Base-by-base conservation (phyloP, 2,113 vertebrate genomes). In the Sinocyclocheilus rhinocerous region DNA sequence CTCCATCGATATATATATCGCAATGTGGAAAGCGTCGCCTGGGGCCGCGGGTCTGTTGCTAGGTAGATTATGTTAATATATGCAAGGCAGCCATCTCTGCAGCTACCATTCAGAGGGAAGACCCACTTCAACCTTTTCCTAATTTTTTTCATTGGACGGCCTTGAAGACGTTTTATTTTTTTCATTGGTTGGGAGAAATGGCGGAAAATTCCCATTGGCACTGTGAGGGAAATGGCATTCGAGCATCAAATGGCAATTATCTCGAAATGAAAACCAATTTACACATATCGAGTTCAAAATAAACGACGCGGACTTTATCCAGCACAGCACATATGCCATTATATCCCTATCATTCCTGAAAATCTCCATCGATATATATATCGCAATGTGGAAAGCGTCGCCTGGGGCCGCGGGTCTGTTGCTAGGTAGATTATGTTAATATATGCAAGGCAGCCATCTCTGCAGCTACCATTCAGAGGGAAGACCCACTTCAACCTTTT, bases 391-490 rank as follows among this genome's bases (percentile, higher is more conserved):
- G 95, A 95, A 95, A 96, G 94, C 90, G 88, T 77, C 80, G 13
- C 18, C 79, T 7, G 76, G 76, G 76, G 48, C 86, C 24, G 11
- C 22, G 7, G 0, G 2, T 50, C 42, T 88, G 96, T 97, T 96
- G 93, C 96, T 90, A 95, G 96, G 96, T 87, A 96, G 96, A 95
- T 95, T 97, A 97, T 96, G 96, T 84, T 96, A 97, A 97, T 96
- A 92, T 95, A 92, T 91, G 88, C 92, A 89, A 91, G 88, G 93
- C 94, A 81, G 91, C 95, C 95, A 92, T 95, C 94, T 95, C 95
- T 96, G 96, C 96, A 96, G 96, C 96, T 97, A 97, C 96, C 96
- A 96, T 97, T 97, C 95, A 94, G 96, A 96, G 96, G 96, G 96
- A 96, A 97, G 96, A 94, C 93, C 95, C 91, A 95, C 94, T 94